A percentile compares a stretch with the other conserved stretches of the same genome.
Conservation (phyloP, 2,113 vertebrate genomes). For the Okapia johnstoni region DNA sequence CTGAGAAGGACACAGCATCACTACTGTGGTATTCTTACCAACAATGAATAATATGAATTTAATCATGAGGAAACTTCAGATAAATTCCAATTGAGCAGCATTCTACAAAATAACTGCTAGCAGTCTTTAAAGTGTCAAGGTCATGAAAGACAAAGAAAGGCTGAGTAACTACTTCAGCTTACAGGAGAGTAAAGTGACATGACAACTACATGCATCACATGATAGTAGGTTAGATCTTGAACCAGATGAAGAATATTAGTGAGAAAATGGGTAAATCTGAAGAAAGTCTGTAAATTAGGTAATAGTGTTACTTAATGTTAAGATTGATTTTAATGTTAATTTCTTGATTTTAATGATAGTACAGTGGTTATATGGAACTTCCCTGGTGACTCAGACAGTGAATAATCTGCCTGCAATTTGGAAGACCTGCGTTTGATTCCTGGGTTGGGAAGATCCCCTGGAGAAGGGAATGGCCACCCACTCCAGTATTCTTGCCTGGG, state of each 20-base stretch:
- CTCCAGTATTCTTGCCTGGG: not conserved
- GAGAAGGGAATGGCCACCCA: not conserved
- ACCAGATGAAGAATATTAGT: not conserved
- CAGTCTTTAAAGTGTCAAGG: not conserved
- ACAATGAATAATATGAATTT: not conserved
- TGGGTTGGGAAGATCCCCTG: not conserved
- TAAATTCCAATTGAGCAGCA: not conserved
- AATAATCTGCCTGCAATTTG: not conserved
- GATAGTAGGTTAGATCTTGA: not conserved
- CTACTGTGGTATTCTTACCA: not conserved
- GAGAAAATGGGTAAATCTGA: not conserved
- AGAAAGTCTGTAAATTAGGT: not conserved
- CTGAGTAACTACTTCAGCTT: not conserved
- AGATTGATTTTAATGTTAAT: not conserved
- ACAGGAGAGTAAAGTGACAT: not conserved
- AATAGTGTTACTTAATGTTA: not conserved
- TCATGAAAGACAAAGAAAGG: not conserved
- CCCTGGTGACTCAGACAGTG: not conserved
- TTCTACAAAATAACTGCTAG: not conserved
- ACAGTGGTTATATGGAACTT: not conserved
- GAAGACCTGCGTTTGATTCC: not conserved
- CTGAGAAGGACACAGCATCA: not conserved
- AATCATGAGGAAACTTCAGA: not conserved
- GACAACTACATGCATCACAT: not conserved
- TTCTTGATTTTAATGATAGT: not conserved